Base-by-base conservation (phyloP, 2,113 vertebrate genomes). In the Antechinus stuartii region DNA sequence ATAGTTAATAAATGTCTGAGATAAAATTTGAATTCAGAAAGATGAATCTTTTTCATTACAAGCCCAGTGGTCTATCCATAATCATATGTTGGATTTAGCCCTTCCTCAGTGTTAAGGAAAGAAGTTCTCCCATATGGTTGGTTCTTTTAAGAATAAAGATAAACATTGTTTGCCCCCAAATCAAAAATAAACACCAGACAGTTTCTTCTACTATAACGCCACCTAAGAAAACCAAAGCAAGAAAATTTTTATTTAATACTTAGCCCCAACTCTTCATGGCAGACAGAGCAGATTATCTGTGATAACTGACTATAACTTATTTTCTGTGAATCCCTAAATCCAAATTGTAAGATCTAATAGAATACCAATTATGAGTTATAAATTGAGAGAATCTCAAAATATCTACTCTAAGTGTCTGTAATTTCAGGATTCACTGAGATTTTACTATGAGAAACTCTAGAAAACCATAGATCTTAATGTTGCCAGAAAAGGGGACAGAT, bases 101-200 rank as follows among this genome's bases (percentile, higher is more conserved):
- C 68, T n/a, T 42, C 68, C 68, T 2, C 68, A 84, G 2, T 42
- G n/a, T 19, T 84, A 84, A 84, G 16, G 19, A 84, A 84, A 84
- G 35, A 11, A 84, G 7, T 84, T 35, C 68, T 84, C 61, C 35
- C 4, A 35, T 76, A 76, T 3, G n/a, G 61, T 16, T 3, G n/a
- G 61, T 16, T 76, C 30, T 2, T 14, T n/a, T 76, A n/a, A 4
- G 35, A 76, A n/a, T 19, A 35, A 76, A 16, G 61, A n/a, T n/a
- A 76, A 12, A 30, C 14, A 23, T 84, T 84, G 61, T 68, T 30
- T 68, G 35, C 27, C 57, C 57, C 61, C 12, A 68, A 3, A 12
- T 89, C 76, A 96, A 55, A 96, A 92, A 90, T 54, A 90, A 97
- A 94, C 68, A 84, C 35, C 42, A 19, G 68, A 22, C 19, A 84